Conservation (phyloP, 2,888 invertebrate genomes). For the Teleiodes luculella region DNA sequence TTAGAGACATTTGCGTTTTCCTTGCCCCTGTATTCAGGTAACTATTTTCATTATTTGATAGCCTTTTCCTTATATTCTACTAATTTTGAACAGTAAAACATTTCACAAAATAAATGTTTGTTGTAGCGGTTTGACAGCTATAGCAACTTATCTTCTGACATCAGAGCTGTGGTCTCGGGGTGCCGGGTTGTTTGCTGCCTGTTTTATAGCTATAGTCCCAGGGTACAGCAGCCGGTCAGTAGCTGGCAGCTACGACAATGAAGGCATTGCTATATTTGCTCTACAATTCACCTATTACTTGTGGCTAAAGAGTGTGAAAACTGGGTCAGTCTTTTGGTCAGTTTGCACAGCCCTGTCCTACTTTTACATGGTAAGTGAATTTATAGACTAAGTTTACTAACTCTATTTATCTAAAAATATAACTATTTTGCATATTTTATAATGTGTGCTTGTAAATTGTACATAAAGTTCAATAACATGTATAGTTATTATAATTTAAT, state of each 20-base stretch:
- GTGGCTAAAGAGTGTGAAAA: conserved; percentile 99
- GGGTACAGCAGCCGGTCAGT: conserved; percentile 99
- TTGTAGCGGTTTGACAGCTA: conserved; percentile 95
- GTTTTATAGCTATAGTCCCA: conserved; percentile 99
- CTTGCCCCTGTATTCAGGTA: conserved; percentile 97
- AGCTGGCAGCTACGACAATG: conserved; percentile 99
- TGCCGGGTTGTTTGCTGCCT: conserved; percentile 98
- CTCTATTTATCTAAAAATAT: too few relatives aligned
- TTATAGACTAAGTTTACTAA: too few relatives aligned
- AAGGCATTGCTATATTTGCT: conserved; percentile 99
- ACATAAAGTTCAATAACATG: too few relatives aligned
- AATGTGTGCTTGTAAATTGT: neutral
- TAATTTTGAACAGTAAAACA: neutral
- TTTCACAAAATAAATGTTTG: conserved; percentile 16
- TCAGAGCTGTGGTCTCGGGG: conserved; percentile 98
- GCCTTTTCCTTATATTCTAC: neutral
- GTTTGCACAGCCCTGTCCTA: conserved; percentile 96
- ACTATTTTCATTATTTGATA: conserved; percentile 12
- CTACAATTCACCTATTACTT: conserved; percentile 98
- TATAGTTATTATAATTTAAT: too few relatives aligned
- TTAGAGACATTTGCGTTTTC: conserved; percentile 99
- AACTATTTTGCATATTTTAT: too few relatives aligned
- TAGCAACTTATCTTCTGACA: conserved; percentile 97
- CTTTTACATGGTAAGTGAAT: conserved; percentile 95
- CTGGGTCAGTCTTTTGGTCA: conserved; percentile 98